phyloP scores from a whole-genome alignment of 2,888 invertebrate species.

The Copidosoma aretas region DNA sequence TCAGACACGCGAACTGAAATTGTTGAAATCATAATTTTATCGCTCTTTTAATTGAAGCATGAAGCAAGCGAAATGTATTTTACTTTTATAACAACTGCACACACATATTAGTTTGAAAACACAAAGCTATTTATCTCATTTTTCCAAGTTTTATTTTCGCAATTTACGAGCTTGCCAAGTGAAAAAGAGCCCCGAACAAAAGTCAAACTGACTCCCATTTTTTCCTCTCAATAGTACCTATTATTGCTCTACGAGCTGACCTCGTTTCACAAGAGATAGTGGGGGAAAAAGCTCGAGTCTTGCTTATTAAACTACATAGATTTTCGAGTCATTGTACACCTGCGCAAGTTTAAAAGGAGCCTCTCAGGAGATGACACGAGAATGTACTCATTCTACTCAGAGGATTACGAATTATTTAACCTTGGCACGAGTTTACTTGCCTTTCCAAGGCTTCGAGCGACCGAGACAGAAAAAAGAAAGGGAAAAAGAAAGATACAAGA shows the following conservation, averaged over 20 bases:
- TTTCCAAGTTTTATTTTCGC: slow-evolving; percentile 35
- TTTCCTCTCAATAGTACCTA: too few species aligned
- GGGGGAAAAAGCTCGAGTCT: too few species aligned
- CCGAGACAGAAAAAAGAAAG: too few species aligned
- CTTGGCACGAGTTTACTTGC: slow-evolving; percentile 26
- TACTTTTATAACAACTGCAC: slow-evolving; percentile 39
- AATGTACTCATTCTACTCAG: background rate
- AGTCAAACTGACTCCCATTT: background rate
- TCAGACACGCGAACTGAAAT: slow-evolving; percentile 24
- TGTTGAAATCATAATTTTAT: slow-evolving; percentile 39
- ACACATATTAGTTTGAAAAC: slow-evolving; percentile 34
- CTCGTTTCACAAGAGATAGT: too few species aligned
- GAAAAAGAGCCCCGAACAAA: slow-evolving; percentile 31
- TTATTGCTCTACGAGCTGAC: too few species aligned
- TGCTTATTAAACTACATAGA: background rate
- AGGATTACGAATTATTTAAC: slow-evolving; percentile 25
- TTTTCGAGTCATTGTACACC: slow-evolving; percentile 1
- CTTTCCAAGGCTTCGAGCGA: slow-evolving; percentile 22
- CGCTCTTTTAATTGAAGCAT: slow-evolving; percentile 37
- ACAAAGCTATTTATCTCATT: slow-evolving; percentile 35
- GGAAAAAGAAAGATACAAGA: slow-evolving; percentile 23
- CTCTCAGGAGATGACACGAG: too few species aligned
- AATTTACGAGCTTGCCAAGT: slow-evolving; percentile 32
- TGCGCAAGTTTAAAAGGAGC: background rate
- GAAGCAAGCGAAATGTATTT: slow-evolving; percentile 33